Base-by-base conservation (phyloP, 2,888 invertebrate species). In the Pheosia gnoma region DNA sequence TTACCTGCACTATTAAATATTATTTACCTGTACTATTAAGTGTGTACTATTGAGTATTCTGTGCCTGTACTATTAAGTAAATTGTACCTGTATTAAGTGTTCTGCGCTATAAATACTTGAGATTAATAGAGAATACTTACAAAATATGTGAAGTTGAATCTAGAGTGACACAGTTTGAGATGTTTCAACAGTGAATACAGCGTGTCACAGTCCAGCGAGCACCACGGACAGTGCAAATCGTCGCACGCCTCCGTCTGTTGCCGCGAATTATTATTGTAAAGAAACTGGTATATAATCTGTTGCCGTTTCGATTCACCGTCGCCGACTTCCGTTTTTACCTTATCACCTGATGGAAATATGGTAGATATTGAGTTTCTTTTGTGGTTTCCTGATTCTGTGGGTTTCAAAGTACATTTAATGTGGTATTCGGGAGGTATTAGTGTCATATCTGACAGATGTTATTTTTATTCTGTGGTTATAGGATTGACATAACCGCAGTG, bases 151-250 rank as follows among this genome's bases (percentile, higher is more conserved):
- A 99, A 99, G 73, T 97, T 97, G 88, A 99, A 98, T 76, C 99
- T 95, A 4, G 98, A 97, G 91, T 99, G 99, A 85, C 98, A 98
- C 55, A 98, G 93, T 86, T 98, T 98, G 61, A 99, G 95, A 87
- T 99, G 99, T 85, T 98, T 99, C 51, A 99, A 94, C 71, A 99
- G 93, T 0, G 98, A 97, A 89, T 98, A 98, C 37, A 99, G 94
- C 47, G 96, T 95, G 60, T 96, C 95, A 80, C 98, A 99, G 89
- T 98, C 97, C 36, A 99, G 92, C 6, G 97, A 97, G 86, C 99
- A 99, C 99, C 99, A 99, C 0, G 99, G 99, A 84, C 99, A 99
- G 83, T 97, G 97, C 59, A 98, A 94, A 91, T 98, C 98, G 81
- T 98, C 97, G 68, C 98, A 97, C 9, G 98, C 98, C 89, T 98